Conservation (phyloP, 1,140 invertebrate species). For the Drosophila azteca region DNA sequence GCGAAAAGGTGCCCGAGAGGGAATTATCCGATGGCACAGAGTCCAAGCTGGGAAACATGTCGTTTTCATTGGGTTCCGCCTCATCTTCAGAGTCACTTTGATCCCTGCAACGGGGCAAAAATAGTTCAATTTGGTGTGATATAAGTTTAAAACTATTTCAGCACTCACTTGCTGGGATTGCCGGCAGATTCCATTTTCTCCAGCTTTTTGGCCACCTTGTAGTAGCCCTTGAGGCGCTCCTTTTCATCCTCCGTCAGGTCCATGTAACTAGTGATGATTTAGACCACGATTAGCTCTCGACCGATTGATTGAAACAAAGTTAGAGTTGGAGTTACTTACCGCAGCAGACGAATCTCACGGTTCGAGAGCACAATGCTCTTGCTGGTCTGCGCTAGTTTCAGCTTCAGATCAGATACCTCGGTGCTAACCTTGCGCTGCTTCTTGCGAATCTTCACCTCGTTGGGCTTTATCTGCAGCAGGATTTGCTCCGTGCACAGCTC, state of each 20-base stretch:
- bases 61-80: slow-evolving; percentile 87
- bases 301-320: too few species aligned
- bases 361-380: slow-evolving; percentile 96
- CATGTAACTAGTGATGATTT: slow-evolving; percentile 87
- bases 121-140: not conserved
- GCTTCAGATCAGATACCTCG: slow-evolving; percentile 93
- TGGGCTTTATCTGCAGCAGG: slow-evolving; percentile 92
- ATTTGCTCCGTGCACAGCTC: slow-evolving; percentile 95
- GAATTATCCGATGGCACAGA: slow-evolving; percentile 90
- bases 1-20: slow-evolving; percentile 87
- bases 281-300: too few species aligned
- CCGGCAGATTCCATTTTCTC: slow-evolving; percentile 92
- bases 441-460: slow-evolving; percentile 93
- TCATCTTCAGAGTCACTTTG: slow-evolving; percentile 88
- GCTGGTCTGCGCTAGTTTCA: slow-evolving; percentile 91
- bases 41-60: slow-evolving; percentile 90
- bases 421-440: slow-evolving; percentile 94
- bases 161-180: slow-evolving; percentile 86
- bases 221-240: slow-evolving; percentile 94
- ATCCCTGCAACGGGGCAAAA: slow-evolving; percentile 81
- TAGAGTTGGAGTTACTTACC: slow-evolving; percentile 85
- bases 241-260: slow-evolving; percentile 97
- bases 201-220: slow-evolving; percentile 96
- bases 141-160: not conserved
- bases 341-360: slow-evolving; percentile 93